phyloP scores from a whole-genome alignment of 2,797 vertebrate genomes.

The Phaenicophaeus curvirostris region DNA sequence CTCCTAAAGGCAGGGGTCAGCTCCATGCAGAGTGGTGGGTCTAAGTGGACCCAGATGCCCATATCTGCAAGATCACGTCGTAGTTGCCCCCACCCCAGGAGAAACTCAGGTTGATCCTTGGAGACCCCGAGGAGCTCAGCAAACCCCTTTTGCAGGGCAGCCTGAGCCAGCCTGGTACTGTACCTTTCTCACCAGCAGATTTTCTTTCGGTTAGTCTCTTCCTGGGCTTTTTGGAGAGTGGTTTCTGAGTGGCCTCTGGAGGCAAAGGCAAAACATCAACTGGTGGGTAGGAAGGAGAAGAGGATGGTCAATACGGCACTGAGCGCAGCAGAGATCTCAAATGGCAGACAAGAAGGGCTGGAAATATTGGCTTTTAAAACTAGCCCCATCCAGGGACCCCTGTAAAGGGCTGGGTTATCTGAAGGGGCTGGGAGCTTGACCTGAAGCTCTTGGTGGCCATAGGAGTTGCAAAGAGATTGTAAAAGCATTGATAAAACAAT shows the following conservation, averaged over 20 bases:
- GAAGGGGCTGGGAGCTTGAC: background rate
- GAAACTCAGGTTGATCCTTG: background rate
- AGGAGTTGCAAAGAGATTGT: background rate
- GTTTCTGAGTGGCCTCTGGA: background rate
- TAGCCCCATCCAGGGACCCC: rapidly evolving
- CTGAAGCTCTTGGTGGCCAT: background rate
- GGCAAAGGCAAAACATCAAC: constrained; percentile 24
- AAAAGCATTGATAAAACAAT: background rate
- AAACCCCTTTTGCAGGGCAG: background rate
- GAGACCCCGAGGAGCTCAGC: background rate
- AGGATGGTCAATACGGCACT: background rate
- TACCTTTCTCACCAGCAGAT: constrained; percentile 5
- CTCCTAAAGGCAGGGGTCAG: background rate
- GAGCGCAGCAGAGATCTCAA: background rate
- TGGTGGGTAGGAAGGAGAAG: background rate
- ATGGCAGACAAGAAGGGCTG: background rate
- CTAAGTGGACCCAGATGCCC: background rate
- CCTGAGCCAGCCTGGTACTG: rapidly evolving
- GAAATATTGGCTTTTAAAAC: background rate
- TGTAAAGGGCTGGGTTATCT: background rate
- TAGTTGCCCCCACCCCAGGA: background rate
- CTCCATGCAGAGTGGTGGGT: background rate
- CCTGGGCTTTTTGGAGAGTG: background rate
- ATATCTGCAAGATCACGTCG: background rate
- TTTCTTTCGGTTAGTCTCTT: background rate